A percentile compares a stretch with the other conserved stretches of the same genome.
These are phyloP conservation scores for Muscina levida DNA, from an alignment of 2,888 invertebrate genomes.

Conservation along the genomic window DNA sequence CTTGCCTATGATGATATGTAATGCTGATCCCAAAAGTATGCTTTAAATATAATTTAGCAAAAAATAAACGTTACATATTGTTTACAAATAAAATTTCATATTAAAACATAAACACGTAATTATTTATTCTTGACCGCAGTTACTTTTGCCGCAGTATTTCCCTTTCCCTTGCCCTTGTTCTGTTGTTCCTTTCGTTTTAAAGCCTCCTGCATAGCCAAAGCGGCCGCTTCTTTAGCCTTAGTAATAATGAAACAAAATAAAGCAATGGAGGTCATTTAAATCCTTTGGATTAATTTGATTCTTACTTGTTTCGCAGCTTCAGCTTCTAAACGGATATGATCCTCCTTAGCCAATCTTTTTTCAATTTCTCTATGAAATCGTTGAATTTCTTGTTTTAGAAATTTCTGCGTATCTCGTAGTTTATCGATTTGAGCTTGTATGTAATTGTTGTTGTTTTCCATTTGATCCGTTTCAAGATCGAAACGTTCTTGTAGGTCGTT, in stretches of 20 bases:
- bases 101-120: background rate
- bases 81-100: background rate
- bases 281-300: background rate
- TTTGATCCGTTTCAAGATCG: conserved; percentile 34
- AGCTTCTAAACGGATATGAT: background rate
- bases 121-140: background rate
- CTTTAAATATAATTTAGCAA: background rate
- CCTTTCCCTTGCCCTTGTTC: background rate
- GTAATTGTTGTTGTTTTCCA: conserved; percentile 50
- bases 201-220: background rate
- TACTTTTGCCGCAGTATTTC: no score
- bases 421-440: conserved; percentile 33
- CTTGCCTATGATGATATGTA: background rate
- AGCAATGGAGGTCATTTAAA: background rate
- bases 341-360: conserved; percentile 33
- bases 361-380: conserved; percentile 43
- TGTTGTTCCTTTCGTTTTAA: background rate
- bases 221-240: conserved; percentile 16
- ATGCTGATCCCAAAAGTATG: conserved; percentile 8
- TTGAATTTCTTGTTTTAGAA: conserved; percentile 36
- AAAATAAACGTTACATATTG: background rate
- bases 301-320: conserved; percentile 21
- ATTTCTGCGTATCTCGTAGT: conserved; percentile 18
- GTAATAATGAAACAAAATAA: background rate
- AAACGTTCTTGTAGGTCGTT: conserved; percentile 38